phyloP scores from a whole-genome alignment of 2,888 invertebrate species.

The Ophonus ardosiacus region DNA sequence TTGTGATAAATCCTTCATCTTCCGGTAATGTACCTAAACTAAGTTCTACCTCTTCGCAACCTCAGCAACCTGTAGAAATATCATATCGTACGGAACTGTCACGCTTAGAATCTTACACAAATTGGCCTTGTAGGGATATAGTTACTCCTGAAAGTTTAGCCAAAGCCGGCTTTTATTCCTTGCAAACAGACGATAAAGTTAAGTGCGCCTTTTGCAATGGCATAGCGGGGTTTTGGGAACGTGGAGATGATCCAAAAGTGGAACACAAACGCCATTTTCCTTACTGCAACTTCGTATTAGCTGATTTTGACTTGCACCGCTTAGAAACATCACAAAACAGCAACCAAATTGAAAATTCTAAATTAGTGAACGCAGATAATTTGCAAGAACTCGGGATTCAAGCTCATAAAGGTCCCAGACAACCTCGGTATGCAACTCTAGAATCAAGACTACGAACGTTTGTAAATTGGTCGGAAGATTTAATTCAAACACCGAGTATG shows the following conservation, averaged over 20 bases:
- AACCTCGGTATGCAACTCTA: constrained; percentile 83
- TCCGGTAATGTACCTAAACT: constrained; percentile 84
- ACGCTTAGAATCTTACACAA: constrained; percentile 83
- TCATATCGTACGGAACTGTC: constrained; percentile 69
- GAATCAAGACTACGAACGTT: constrained; percentile 85
- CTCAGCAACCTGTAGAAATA: neutral
- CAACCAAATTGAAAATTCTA: constrained; percentile 68
- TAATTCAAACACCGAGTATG: constrained; percentile 86
- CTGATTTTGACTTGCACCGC: constrained; percentile 74
- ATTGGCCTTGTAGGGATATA: constrained; percentile 83
- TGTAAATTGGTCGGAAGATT: constrained; percentile 85
- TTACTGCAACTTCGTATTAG: constrained; percentile 78
- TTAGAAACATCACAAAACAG: constrained; percentile 66
- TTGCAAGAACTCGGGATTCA: constrained; percentile 81
- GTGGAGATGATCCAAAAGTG: constrained; percentile 82
- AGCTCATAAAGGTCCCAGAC: constrained; percentile 80
- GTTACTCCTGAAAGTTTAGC: constrained; percentile 86
- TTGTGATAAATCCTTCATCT: constrained; percentile 81
- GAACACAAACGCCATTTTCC: constrained; percentile 83
- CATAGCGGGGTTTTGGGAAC: constrained; percentile 82
- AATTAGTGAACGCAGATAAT: constrained; percentile 74
- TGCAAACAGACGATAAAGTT: constrained; percentile 84
- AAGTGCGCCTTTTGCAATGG: constrained; percentile 91
- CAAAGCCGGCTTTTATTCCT: constrained; percentile 90
- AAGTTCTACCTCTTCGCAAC: constrained; percentile 63